phyloP scores from a whole-genome alignment of 35 echinoderm and acorn worm species.

The Lytechinus variegatus region DNA sequence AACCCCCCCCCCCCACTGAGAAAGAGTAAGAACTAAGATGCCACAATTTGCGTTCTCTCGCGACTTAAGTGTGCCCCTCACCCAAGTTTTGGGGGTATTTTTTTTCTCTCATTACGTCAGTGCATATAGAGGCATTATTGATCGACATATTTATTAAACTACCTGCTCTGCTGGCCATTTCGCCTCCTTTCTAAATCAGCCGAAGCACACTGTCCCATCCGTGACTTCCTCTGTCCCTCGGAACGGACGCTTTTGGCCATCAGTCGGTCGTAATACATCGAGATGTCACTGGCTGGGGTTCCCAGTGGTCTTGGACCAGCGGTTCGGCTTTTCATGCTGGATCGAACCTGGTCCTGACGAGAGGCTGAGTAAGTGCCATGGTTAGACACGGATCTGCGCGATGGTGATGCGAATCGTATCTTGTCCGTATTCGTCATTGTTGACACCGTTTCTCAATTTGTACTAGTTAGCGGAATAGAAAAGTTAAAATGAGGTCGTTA shows the following conservation, averaged over 20 bases:
- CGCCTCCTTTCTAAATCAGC: constrained; percentile 33
- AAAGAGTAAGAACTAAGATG: too few relatives aligned
- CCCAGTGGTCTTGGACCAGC: constrained; percentile 32
- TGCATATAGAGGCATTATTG: not conserved
- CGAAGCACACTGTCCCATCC: not conserved
- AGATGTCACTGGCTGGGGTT: constrained; percentile 26
- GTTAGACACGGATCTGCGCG: not conserved
- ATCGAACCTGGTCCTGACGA: not conserved
- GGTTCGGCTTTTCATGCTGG: not conserved
- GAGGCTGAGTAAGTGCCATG: not conserved
- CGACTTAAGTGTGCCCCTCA: too few relatives aligned
- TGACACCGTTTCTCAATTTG: not conserved
- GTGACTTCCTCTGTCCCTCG: not conserved
- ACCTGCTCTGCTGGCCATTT: not conserved
- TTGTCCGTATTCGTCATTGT: not conserved
- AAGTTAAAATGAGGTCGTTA: not conserved
- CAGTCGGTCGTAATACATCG: constrained; percentile 12
- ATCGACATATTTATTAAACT: not conserved
- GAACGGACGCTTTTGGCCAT: not conserved
- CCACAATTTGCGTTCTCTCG: too few relatives aligned
- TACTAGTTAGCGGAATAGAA: not conserved
- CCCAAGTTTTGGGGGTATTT: not conserved
- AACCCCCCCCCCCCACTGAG: too few relatives aligned
- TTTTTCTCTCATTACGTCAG: not conserved
- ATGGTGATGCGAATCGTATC: not conserved